Evolutionary conservation across 2,113 vertebrate genomes (phyloP).

Genomic region (Piaya cayana): DNA sequence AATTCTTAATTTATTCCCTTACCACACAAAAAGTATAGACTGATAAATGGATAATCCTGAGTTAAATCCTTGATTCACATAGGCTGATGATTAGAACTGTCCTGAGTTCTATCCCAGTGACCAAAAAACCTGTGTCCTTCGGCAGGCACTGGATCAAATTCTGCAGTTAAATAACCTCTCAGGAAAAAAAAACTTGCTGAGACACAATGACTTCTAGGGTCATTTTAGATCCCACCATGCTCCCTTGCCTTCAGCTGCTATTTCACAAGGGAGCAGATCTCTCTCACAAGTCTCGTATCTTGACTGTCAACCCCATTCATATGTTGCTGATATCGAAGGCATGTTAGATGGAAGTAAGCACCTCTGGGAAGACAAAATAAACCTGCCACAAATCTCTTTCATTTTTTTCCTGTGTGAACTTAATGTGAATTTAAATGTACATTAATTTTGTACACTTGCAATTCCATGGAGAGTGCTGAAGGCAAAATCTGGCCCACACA

Average conservation of each 20-base stretch:
- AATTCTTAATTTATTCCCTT: not conserved
- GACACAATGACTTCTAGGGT: not conserved
- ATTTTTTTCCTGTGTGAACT: not conserved
- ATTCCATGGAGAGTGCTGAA: not conserved
- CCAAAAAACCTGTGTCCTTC: not conserved
- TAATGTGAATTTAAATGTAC: constrained; percentile 1
- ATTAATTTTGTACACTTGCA: not conserved
- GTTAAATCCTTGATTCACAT: not conserved
- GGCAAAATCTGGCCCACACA: not conserved
- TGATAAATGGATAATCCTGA: not conserved
- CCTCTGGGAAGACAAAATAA: not conserved
- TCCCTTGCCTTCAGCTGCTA: not conserved
- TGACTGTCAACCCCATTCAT: not conserved
- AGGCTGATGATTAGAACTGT: not conserved
- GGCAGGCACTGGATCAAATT: not conserved
- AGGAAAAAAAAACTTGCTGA: not conserved
- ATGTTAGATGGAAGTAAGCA: not conserved
- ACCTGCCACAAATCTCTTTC: not conserved
- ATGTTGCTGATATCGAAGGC: not conserved
- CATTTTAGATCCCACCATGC: not conserved
- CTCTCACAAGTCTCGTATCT: not conserved
- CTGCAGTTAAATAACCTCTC: not conserved
- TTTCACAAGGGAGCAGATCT: not conserved
- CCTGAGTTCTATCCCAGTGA: not conserved
- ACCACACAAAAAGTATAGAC: not conserved